Evolutionary conservation across 2,797 vertebrate genomes (phyloP).

Genomic region (Myotis vivesi): DNA sequence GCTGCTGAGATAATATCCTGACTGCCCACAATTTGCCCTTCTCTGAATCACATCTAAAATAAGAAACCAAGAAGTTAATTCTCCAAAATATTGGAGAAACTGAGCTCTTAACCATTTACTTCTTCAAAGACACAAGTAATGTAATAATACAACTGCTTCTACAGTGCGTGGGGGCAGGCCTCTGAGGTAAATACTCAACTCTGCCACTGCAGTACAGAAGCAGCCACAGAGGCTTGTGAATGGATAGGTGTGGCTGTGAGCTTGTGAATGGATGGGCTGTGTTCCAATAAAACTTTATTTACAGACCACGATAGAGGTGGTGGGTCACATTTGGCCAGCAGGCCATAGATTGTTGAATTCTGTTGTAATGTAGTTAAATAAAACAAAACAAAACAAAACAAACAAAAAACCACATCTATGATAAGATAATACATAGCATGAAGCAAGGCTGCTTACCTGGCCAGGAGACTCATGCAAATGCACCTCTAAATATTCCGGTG

Average conservation of each 20-base stretch:
- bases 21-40: not conserved
- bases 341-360: fast-evolving
- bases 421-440: too few relatives aligned
- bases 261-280: fast-evolving
- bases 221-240: not conserved
- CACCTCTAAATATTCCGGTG: slow-evolving; percentile 89
- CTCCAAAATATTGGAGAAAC: not conserved
- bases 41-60: not conserved
- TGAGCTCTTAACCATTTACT: not conserved
- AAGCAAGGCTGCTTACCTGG: slow-evolving; percentile 83
- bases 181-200: not conserved
- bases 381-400: not conserved
- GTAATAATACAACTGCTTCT: not conserved
- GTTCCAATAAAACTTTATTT: not conserved
- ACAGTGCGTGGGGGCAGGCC: fast-evolving
- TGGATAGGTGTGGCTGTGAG: not conserved
- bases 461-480: slow-evolving; percentile 81
- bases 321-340: fast-evolving
- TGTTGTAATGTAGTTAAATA: not conserved
- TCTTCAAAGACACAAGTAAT: not conserved
- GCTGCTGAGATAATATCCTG: not conserved
- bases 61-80: not conserved
- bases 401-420: too few relatives aligned
- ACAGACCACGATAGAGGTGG: too few relatives aligned
- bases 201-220: not conserved